These are phyloP conservation scores for Drymonia ruficornis DNA, from an alignment of 2,888 invertebrate genomes.

Conservation along the genomic window DNA sequence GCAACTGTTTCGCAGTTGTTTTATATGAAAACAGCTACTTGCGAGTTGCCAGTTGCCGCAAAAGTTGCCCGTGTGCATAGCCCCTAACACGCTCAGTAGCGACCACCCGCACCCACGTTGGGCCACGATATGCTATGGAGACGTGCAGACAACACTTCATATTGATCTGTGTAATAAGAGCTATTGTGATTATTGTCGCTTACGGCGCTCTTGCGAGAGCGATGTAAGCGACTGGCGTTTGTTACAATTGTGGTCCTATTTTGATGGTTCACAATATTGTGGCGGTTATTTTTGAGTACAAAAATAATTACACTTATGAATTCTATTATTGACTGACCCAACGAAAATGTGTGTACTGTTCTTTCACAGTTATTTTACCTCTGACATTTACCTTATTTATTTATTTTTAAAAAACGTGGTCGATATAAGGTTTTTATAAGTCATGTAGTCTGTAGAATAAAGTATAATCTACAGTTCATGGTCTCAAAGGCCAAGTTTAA, in stretches of 20 bases:
- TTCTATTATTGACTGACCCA: neutral
- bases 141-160: conserved; percentile 58
- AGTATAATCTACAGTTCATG: no score
- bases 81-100: conserved; percentile 61
- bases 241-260: neutral
- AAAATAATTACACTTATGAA: neutral
- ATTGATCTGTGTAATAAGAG: neutral
- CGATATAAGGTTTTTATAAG: no score
- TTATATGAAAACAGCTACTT: no score
- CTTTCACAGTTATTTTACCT: no score
- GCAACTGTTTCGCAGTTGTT: no score
- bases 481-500: no score
- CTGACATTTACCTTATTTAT: no score
- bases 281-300: neutral
- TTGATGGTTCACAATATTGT: neutral
- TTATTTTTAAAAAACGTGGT: no score
- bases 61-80: no score
- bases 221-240: conserved; percentile 3
- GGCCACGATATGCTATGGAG: conserved; percentile 53
- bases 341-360: no score
- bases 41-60: no score
- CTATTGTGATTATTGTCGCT: neutral
- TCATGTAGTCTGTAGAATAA: no score
- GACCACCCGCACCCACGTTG: conserved; percentile 75
- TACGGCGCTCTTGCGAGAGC: conserved; percentile 2